Conservation (phyloP, 2,888 invertebrate genomes). For the Drosophila antonietae region DNA sequence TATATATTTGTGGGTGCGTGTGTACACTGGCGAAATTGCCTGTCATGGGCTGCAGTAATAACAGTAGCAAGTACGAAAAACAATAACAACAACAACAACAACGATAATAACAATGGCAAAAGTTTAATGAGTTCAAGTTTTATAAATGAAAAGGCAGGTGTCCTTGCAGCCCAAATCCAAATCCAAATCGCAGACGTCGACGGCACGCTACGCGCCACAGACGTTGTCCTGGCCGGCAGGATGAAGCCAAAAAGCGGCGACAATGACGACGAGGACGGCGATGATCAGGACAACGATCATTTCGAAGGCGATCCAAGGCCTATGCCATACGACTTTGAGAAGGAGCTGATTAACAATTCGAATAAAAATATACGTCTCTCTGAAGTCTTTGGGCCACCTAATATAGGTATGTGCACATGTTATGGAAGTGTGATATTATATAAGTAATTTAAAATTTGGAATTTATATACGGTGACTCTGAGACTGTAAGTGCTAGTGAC, state of each 20-base stretch:
- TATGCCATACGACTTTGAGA: conserved; percentile 81
- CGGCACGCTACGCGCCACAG: conserved; percentile 59
- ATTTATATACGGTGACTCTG: background rate
- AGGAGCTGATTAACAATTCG: conserved; percentile 80
- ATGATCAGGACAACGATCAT: conserved; percentile 51
- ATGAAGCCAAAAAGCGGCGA: conserved; percentile 34
- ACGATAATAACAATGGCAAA: conserved; percentile 56
- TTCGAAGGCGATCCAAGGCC: conserved; percentile 69
- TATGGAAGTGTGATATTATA: background rate
- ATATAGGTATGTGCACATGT: conserved; percentile 58
- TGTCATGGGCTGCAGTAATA: conserved; percentile 63
- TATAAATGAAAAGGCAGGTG: conserved; percentile 71
- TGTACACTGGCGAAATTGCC: conserved; percentile 53
- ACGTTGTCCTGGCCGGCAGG: conserved; percentile 33
- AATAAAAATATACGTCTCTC: conserved; percentile 78
- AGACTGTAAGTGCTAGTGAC: background rate
- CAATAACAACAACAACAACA: conserved; percentile 19
- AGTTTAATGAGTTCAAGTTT: conserved; percentile 80
- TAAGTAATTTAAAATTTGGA: background rate
- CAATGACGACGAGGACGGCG: conserved; percentile 35
- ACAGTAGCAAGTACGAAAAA: conserved; percentile 48
- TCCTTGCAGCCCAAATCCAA: conserved; percentile 64
- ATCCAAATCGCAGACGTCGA: conserved; percentile 55
- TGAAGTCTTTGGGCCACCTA: conserved; percentile 72
- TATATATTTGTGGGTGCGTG: conserved; percentile 42